Evolutionary conservation across 2,797 vertebrate genomes (phyloP).

Genomic region (Eulemur rubriventer): DNA sequence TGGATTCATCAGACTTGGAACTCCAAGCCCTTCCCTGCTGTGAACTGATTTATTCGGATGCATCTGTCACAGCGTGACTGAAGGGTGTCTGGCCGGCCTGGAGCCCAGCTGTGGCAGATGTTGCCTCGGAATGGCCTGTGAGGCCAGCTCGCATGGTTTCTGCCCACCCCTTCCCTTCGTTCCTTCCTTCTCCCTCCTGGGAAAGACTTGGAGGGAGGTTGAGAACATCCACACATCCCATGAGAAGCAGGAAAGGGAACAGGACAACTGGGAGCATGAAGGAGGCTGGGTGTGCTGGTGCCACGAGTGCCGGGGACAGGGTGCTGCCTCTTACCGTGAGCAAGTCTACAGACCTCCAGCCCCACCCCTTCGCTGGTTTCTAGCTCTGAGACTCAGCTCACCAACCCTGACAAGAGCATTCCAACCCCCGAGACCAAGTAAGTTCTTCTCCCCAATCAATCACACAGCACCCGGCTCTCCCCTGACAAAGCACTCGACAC

Average conservation of each 20-base stretch:
- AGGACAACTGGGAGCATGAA: not conserved
- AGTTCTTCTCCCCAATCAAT: not conserved
- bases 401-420: not conserved
- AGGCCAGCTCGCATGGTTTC: not conserved
- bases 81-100: conserved; percentile 18
- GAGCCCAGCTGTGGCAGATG: conserved; percentile 47
- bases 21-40: conserved; percentile 23
- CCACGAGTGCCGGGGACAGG: not conserved
- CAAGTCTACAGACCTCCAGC: not conserved
- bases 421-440: not conserved
- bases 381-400: not conserved
- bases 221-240: not conserved
- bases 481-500: not conserved
- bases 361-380: not conserved
- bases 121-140: not conserved
- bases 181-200: not conserved
- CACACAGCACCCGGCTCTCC: not conserved
- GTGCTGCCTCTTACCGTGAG: not conserved
- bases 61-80: conserved; percentile 57
- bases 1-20: conserved; percentile 58
- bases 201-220: not conserved
- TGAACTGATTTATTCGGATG: conserved; percentile 58
- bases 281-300: not conserved
- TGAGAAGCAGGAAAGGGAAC: not conserved
- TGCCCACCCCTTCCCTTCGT: not conserved